Evolutionary conservation across 2,113 vertebrate species (phyloP).

Genomic region (Etheostoma cragini): DNA sequence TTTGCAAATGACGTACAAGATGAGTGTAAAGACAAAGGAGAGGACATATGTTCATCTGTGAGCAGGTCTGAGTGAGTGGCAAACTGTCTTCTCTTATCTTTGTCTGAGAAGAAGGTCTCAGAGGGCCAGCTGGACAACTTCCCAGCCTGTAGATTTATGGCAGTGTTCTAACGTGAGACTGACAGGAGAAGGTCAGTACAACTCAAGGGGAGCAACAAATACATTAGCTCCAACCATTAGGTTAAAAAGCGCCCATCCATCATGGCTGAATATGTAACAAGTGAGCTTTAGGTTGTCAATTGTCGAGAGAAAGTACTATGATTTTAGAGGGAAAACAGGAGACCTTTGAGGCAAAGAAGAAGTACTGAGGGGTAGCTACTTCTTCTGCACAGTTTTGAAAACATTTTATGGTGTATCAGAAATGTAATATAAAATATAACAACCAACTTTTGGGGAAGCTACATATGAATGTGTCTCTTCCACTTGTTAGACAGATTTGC

Average conservation of each 20-base stretch:
- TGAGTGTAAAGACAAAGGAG: slow-evolving; percentile 1
- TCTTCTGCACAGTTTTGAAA: not conserved
- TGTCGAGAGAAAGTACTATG: not conserved
- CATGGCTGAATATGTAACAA: slow-evolving; percentile 9
- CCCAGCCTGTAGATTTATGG: slow-evolving; percentile 54
- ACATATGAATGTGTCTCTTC: not conserved
- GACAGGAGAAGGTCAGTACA: slow-evolving; percentile 35
- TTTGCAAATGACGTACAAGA: not conserved
- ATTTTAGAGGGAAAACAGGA: not conserved
- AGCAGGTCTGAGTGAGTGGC: slow-evolving; percentile 12
- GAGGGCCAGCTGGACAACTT: slow-evolving; percentile 54
- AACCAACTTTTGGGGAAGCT: not conserved
- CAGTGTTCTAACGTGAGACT: slow-evolving; percentile 33
- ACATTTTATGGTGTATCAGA: not conserved
- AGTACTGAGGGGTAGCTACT: not conserved
- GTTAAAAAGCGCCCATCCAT: slow-evolving; percentile 17
- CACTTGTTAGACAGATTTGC: not conserved
- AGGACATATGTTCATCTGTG: not conserved
- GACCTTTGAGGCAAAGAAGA: not conserved
- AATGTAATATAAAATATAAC: not conserved
- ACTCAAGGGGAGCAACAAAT: slow-evolving; percentile 24
- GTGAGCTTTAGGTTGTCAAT: not conserved
- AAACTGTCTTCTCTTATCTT: not conserved
- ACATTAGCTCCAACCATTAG: not conserved
- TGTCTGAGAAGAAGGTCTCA: slow-evolving; percentile 18